Evolutionary conservation across 2,113 vertebrate species (phyloP), one percentile per base, ranked within the genome.

Genomic region (Elaphurus davidianus): DNA sequence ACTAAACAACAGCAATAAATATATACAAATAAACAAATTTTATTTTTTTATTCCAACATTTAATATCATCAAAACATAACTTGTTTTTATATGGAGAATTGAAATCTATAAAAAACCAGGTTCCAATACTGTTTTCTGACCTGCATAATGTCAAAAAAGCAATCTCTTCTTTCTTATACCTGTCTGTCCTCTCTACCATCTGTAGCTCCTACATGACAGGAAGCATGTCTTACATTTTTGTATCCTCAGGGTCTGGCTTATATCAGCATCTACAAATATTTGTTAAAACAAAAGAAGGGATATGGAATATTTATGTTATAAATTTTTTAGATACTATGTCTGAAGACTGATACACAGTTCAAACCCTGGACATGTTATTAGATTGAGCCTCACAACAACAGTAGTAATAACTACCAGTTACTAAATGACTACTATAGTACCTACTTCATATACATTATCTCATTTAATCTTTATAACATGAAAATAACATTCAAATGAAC

Each of bases 401-500:
- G 28, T 64, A 87, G 40, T 79, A 91, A 94, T 11, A 85, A 60
- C 59, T 43, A 90, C 54, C 33, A 83, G 55, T 87, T 95, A 85
- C n/a, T 47, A 94, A 88, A 23, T 84, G 82, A 87, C 16, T 82
- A 64, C 28, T 57, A 52, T 40, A 19, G 33, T 62, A 89, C 81
- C 8, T 47, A 60, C 55, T 88, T 89, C 67, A 91, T 76, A 59
- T 21, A 60, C 6, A 59, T 90, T 71, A 94, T 43, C 27, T 82
- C 81, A 86, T 76, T 96, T 90, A 64, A 52, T 86, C 90, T 64
- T 82, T 62, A 85, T 6, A 92, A 83, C 33, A 82, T 92, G 59
- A 88, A 97, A 91, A 82, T 91, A 91, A 93, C 47, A 28, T 97
- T 98, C 96, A 97, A 82, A 96, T 95, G 36, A 98, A 98, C 93